Base-by-base conservation (phyloP, 2,113 vertebrate species). In the Zapus hudsonius region DNA sequence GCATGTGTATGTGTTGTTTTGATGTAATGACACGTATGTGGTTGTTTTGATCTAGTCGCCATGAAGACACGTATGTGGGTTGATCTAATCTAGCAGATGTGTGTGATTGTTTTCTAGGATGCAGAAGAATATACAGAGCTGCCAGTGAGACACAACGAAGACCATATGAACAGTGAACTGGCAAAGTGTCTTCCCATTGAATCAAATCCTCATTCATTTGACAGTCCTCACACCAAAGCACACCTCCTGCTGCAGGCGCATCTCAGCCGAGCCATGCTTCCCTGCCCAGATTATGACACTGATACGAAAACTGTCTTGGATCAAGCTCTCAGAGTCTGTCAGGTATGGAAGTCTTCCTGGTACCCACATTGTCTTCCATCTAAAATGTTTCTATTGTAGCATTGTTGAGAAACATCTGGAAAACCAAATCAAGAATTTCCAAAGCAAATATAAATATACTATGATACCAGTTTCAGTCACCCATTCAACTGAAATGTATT, bases 241-340 rank as follows among this genome's bases (percentile, higher is more conserved):
- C 98, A 99, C 96, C 98, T 99, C 90, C 98, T 99, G 72, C 98
- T 99, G 23, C 99, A 99, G 98, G 99, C 99, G 23, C 98, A 99
- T 98, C 99, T 99, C 98, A 99, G 99, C 97, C 99, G 91, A 40
- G 98, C 99, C 80, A 96, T 97, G 96, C 98, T 99, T 86, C 99
- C 99, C 0, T 99, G 99, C 97, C 99, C 98, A 7, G 99, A 99
- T 97, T 99, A 99, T 92, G 98, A 95, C 93, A 99, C 99, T 1
- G 99, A 99, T 69, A 99, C 99, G 91, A 99, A 99, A 97, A 99
- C 99, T 0, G 99, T 99, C 61, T 97, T 99, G 97, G 99, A 99
- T 98, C 99, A 99, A 93, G 98, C 99, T 61, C 98, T 99, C 92
- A 98, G 99, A 96, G 98, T 99, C 96, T 99, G 99, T 96, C 99